Percentiles rank a stretch among this genome's conserved stretches.
Evolutionary conservation across 2,888 invertebrate genomes (phyloP).

Genomic region (Acrocera orbiculus): DNA sequence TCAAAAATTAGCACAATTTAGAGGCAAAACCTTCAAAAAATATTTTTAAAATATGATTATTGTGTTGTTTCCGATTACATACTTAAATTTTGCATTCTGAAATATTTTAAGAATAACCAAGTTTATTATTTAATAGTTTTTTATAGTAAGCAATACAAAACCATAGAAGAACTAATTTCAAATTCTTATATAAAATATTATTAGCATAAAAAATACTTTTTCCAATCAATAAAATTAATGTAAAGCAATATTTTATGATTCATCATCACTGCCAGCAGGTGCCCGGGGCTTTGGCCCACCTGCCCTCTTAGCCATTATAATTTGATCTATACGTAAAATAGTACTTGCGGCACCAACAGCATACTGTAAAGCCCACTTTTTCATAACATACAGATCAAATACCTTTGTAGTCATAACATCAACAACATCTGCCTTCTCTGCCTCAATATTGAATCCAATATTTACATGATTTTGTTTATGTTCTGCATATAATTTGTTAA

Average conservation of each 20-base stretch:
- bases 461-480: slow-evolving; percentile 72
- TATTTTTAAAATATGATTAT: too few species aligned
- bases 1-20: too few species aligned
- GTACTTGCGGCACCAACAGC: slow-evolving; percentile 86
- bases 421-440: slow-evolving; percentile 47
- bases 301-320: slow-evolving; percentile 95
- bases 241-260: slow-evolving; percentile 42
- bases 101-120: too few species aligned
- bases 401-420: slow-evolving; percentile 65
- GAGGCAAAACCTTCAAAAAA: too few species aligned
- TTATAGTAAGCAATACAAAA: too few species aligned
- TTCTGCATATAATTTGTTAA: slow-evolving; percentile 82
- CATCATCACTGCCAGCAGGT: slow-evolving; percentile 51
- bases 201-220: too few species aligned
- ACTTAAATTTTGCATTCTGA: too few species aligned
- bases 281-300: slow-evolving; percentile 81
- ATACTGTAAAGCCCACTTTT: slow-evolving; percentile 90
- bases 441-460: slow-evolving; percentile 76
- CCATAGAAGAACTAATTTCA: too few species aligned
- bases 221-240: too few species aligned
- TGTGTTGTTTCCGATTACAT: too few species aligned
- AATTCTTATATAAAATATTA: too few species aligned
- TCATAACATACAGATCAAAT: slow-evolving; percentile 66
- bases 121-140: too few species aligned
- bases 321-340: slow-evolving; percentile 87